Percentiles rank a stretch among this genome's conserved stretches.
These are phyloP conservation scores for Hycleus cichorii DNA, from an alignment of 1,140 invertebrate genomes.

Conservation along the genomic window DNA sequence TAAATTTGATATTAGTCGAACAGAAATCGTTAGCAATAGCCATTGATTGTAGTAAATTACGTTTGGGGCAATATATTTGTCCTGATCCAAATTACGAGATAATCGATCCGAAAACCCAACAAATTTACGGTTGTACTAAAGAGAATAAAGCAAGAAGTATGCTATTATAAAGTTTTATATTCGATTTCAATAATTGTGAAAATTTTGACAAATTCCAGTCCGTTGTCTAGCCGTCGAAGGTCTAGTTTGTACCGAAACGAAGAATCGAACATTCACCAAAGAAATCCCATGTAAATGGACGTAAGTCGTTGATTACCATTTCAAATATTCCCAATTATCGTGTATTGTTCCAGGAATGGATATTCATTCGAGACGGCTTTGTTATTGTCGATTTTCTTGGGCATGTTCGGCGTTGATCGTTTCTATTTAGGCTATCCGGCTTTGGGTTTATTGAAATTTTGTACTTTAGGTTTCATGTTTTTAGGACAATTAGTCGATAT, in stretches of 20 bases:
- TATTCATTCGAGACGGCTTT: conserved; percentile 89
- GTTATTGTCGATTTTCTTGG: conserved; percentile 88
- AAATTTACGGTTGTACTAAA: conserved; percentile 71
- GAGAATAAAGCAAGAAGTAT: conserved; percentile 71
- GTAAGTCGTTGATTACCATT: conserved; percentile 52
- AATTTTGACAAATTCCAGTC: conserved; percentile 50
- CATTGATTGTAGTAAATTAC: conserved; percentile 59
- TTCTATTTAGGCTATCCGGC: conserved; percentile 97
- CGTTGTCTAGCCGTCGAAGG: conserved; percentile 74
- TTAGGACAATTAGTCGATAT: conserved; percentile 93
- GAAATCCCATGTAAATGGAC: conserved; percentile 88
- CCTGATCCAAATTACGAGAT: conserved; percentile 67
- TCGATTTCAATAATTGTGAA: neutral
- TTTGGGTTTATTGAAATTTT: conserved; percentile 88
- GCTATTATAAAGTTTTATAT: neutral
- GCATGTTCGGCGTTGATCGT: conserved; percentile 95
- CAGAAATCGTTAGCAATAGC: neutral
- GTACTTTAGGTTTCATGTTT: conserved; percentile 94
- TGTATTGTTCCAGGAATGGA: conserved; percentile 67
- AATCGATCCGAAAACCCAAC: conserved; percentile 87
- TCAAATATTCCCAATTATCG: neutral
- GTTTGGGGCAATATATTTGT: conserved; percentile 81
- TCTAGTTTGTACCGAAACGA: conserved; percentile 72
- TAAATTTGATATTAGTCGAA: no score
- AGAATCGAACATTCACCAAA: conserved; percentile 71